Evolutionary conservation across 2,113 vertebrate species (phyloP).

Genomic region (Xenopus tropicalis): UCB_Xtro_10.0 CM004445.2:22518501-22519000

Average conservation of each 20-base stretch:
- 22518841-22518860: constrained; percentile 6
- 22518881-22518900: background rate
- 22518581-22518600: constrained; percentile 21
- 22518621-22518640: constrained; percentile 69
- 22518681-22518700: constrained; percentile 65
- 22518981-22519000: no score
- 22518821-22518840: background rate
- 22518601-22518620: constrained; percentile 44
- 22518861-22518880: background rate
- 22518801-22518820: constrained; percentile 8
- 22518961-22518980: no score
- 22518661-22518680: constrained; percentile 16
- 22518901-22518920: constrained; percentile 5
- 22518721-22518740: constrained; percentile 65
- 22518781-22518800: constrained; percentile 5
- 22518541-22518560: constrained; percentile 65
- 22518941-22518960: no score
- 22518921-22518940: background rate
- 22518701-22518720: constrained; percentile 61
- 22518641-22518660: constrained; percentile 64
- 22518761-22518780: constrained; percentile 14
- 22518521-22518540: constrained; percentile 56
- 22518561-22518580: constrained; percentile 54
- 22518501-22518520: constrained; percentile 51
- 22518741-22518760: constrained; percentile 52